phyloP scores from a whole-genome alignment of 2,888 invertebrate genomes.

The Andrena chrysosceles region DNA sequence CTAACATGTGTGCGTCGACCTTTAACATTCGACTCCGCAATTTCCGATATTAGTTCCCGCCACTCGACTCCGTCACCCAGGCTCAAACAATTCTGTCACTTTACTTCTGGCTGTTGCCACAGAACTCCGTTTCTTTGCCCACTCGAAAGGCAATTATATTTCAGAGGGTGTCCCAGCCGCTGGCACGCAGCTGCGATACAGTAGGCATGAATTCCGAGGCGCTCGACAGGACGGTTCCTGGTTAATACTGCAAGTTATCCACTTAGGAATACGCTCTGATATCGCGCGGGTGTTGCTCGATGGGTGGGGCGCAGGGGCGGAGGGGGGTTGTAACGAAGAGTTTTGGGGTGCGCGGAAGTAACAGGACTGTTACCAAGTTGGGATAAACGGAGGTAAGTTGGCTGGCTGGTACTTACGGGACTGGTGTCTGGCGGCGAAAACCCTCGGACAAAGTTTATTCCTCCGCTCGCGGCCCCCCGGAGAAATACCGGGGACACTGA shows the following conservation, averaged over 20 bases:
- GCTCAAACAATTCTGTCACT: background rate
- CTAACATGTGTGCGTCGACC: too few relatives aligned
- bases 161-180: background rate
- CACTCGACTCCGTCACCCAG: too few relatives aligned
- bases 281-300: conserved; percentile 52
- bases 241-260: conserved; percentile 82
- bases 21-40: too few relatives aligned
- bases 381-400: conserved; percentile 76
- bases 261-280: conserved; percentile 81
- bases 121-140: background rate
- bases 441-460: conserved; percentile 67
- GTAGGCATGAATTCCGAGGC: conserved; percentile 56
- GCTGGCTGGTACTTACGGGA: conserved; percentile 65
- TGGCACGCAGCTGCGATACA: conserved; percentile 37
- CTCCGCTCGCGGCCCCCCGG: conserved; percentile 9
- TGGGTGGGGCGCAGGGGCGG: background rate
- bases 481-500: conserved; percentile 71
- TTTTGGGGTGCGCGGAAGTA: conserved; percentile 40
- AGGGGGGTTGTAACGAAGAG: conserved; percentile 22
- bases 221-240: conserved; percentile 59
- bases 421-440: conserved; percentile 62
- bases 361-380: conserved; percentile 73
- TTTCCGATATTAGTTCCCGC: background rate
- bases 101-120: background rate
- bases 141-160: background rate